These are phyloP conservation scores for Gortyna flavago DNA, from an alignment of 2,888 invertebrate species.

Conservation along the genomic window DNA sequence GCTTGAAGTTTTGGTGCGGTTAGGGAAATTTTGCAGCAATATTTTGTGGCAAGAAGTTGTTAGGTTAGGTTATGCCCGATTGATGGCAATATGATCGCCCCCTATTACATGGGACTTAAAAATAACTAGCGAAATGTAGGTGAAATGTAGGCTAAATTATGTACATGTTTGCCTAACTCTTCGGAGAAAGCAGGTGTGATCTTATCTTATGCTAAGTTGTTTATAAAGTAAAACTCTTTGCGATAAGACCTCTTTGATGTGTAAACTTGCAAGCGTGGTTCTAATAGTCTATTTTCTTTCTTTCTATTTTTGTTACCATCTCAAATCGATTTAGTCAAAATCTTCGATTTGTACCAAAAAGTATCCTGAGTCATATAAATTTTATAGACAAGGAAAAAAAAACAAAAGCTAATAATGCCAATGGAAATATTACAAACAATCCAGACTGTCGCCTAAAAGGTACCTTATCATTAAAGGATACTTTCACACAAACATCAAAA, in stretches of 20 bases:
- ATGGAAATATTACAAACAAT: conserved; percentile 57
- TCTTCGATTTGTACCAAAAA: background rate
- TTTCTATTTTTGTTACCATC: conserved; percentile 1
- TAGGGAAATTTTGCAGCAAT: background rate
- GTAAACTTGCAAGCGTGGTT: background rate
- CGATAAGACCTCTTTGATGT: background rate
- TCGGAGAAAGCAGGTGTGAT: background rate
- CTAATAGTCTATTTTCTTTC: background rate
- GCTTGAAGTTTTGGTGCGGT: background rate
- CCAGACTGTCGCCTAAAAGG: conserved; percentile 36
- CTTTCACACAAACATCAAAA: conserved; percentile 70
- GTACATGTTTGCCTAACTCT: background rate
- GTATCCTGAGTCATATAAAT: conserved; percentile 10
- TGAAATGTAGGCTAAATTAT: background rate
- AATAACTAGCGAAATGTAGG: background rate
- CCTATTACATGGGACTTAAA: background rate
- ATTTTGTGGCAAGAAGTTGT: background rate
- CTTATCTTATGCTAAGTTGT: background rate
- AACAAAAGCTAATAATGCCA: conserved; percentile 35
- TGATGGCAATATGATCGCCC: background rate
- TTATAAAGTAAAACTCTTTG: background rate
- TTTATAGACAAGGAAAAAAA: conserved; percentile 18
- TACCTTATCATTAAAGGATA: conserved; percentile 60
- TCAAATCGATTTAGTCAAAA: background rate
- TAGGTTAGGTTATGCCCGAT: background rate